Evolutionary conservation across 2,113 vertebrate species (phyloP).

Genomic region (Panthera tigris): DNA sequence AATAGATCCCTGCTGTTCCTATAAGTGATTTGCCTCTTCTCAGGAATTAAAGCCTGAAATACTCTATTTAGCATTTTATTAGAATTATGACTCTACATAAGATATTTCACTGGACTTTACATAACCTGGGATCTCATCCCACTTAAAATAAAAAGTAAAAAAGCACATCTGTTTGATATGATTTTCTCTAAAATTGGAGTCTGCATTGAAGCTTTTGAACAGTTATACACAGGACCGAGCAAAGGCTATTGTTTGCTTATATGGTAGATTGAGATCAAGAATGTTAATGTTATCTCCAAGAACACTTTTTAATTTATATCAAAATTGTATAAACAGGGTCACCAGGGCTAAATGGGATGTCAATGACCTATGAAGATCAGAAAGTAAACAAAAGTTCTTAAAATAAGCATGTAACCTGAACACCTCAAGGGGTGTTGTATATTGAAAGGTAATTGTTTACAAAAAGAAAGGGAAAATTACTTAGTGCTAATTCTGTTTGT

Average conservation of each 20-base stretch:
- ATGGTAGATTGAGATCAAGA: slow-evolving; percentile 90
- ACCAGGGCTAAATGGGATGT: slow-evolving; percentile 91
- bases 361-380: slow-evolving; percentile 91
- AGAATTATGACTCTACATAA: slow-evolving; percentile 18
- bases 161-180: slow-evolving; percentile 88
- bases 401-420: slow-evolving; percentile 90
- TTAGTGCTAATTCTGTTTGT: slow-evolving; percentile 83
- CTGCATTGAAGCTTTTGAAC: slow-evolving; percentile 90
- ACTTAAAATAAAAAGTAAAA: slow-evolving; percentile 83
- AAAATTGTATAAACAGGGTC: slow-evolving; percentile 90
- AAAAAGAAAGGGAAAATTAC: slow-evolving; percentile 86
- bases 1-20: not conserved
- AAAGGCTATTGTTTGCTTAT: slow-evolving; percentile 88
- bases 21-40: slow-evolving; percentile 33
- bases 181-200: slow-evolving; percentile 83
- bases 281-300: slow-evolving; percentile 92
- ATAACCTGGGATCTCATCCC: slow-evolving; percentile 80
- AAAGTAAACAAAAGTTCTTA: slow-evolving; percentile 93
- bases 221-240: slow-evolving; percentile 83
- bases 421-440: slow-evolving; percentile 82
- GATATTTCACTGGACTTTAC: slow-evolving; percentile 77
- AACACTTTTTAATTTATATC: slow-evolving; percentile 93
- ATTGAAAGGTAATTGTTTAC: slow-evolving; percentile 87
- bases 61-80: not conserved
- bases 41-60: slow-evolving; percentile 43